A percentile compares a stretch with the other conserved stretches of the same genome.
phyloP scores from a whole-genome alignment of 2,888 invertebrate genomes.

The Drosophila rubida region DNA sequence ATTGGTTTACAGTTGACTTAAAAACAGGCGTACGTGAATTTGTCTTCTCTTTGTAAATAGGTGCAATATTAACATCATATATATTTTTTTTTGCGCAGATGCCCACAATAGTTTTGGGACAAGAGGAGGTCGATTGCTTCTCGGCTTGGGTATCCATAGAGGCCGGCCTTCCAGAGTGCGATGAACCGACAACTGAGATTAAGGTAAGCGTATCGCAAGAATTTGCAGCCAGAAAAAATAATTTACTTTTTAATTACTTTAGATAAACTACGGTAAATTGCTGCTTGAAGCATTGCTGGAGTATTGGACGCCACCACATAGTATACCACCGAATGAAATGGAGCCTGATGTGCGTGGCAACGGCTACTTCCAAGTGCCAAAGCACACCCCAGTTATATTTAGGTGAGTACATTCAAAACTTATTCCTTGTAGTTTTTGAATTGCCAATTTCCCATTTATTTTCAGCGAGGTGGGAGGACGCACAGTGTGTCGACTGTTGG shows the following conservation, averaged over 20 bases:
- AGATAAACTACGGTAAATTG: slow-evolving; percentile 98
- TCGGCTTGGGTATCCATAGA: slow-evolving; percentile 99
- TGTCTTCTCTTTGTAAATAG: not conserved
- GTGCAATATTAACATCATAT: not conserved
- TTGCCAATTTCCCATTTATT: not conserved
- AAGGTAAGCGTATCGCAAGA: slow-evolving; percentile 68
- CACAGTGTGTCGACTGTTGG: slow-evolving; percentile 94
- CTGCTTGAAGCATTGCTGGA: slow-evolving; percentile 97
- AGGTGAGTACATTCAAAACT: slow-evolving; percentile 86
- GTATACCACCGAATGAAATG: slow-evolving; percentile 87
- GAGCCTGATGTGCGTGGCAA: slow-evolving; percentile 91
- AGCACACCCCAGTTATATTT: slow-evolving; percentile 98
- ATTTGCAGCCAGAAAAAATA: not conserved
- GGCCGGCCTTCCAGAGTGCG: slow-evolving; percentile 92
- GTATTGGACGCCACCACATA: slow-evolving; percentile 94
- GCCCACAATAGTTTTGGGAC: slow-evolving; percentile 97
- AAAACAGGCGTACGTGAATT: slow-evolving; percentile 94
- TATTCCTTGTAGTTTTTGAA: too few relatives aligned
- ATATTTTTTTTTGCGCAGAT: slow-evolving; percentile 87
- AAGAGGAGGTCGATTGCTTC: slow-evolving; percentile 99
- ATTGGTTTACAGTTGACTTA: slow-evolving; percentile 99
- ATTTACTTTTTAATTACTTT: not conserved
- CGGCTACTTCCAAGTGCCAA: slow-evolving; percentile 95
- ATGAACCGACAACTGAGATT: slow-evolving; percentile 83
- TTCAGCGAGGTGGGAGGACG: slow-evolving; percentile 97